phyloP scores from a whole-genome alignment of 2,888 invertebrate species.

The Arctia plantaginis region DNA sequence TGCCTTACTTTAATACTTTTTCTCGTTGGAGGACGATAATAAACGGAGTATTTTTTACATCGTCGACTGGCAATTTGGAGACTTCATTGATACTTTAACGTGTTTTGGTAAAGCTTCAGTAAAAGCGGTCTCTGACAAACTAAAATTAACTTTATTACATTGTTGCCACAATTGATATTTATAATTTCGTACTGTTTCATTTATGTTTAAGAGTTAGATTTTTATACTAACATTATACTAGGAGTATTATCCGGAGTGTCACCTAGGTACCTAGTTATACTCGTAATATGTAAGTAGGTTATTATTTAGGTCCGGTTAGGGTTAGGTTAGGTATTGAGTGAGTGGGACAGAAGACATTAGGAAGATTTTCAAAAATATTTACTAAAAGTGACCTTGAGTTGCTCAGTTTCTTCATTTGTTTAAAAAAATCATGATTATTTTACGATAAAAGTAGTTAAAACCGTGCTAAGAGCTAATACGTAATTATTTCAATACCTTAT shows the following conservation, averaged over 20 bases:
- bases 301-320: no score
- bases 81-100: background rate
- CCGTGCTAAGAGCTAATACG: background rate
- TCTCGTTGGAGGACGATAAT: background rate
- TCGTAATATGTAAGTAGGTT: background rate
- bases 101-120: background rate
- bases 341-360: no score
- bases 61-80: background rate
- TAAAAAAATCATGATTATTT: no score
- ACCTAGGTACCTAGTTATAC: background rate
- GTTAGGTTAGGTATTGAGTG: no score
- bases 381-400: no score
- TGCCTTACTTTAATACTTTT: background rate
- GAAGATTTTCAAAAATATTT: no score
- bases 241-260: background rate
- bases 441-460: no score
- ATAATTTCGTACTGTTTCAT: background rate
- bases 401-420: no score
- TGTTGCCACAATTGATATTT: background rate
- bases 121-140: background rate
- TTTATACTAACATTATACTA: background rate
- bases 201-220: background rate
- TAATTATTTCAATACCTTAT: background rate
- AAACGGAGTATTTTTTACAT: background rate
- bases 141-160: background rate